Percentiles rank a stretch among this genome's conserved stretches.
These are phyloP conservation scores for Stegophylla sp. DNA, from an alignment of 2,888 invertebrate genomes.

Conservation along the genomic window DNA sequence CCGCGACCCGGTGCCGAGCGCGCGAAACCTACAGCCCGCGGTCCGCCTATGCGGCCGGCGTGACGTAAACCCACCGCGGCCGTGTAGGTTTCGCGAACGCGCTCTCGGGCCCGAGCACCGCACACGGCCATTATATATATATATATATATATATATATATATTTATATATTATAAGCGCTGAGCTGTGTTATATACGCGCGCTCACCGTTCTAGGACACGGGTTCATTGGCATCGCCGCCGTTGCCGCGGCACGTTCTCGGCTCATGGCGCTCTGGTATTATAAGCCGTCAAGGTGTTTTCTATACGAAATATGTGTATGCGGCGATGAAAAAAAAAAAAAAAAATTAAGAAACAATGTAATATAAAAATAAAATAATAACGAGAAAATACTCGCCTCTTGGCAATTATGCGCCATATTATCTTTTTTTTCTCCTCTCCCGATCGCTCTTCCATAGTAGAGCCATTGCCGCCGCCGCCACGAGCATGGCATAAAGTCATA, in stretches of 20 bases:
- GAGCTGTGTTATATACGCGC: too few species aligned
- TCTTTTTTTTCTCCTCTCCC: constrained; percentile 1
- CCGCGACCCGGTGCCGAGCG: constrained; percentile 31
- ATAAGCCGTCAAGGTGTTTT: constrained; percentile 56
- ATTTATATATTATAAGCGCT: too few species aligned
- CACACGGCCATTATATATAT: neutral
- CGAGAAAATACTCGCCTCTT: neutral
- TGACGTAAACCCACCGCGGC: constrained; percentile 23
- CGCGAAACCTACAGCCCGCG: neutral
- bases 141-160: neutral
- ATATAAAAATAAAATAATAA: constrained; percentile 10
- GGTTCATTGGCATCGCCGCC: constrained; percentile 55
- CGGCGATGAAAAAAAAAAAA: neutral
- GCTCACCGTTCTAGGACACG: constrained; percentile 54
- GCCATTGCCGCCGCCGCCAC: neutral
- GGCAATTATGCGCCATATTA: constrained; percentile 30
- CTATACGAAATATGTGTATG: constrained; percentile 29
- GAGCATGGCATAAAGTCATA: neutral
- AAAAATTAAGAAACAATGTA: too few species aligned
- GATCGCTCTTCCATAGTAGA: neutral
- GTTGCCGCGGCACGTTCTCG: constrained; percentile 51
- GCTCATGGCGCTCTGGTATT: constrained; percentile 53
- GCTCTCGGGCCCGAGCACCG: constrained; percentile 24
- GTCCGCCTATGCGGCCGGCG: neutral
- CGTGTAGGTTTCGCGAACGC: constrained; percentile 43